Conservation (phyloP, 2,888 invertebrate genomes). For the Scaptodrosophila latifasciaeformis region DNA sequence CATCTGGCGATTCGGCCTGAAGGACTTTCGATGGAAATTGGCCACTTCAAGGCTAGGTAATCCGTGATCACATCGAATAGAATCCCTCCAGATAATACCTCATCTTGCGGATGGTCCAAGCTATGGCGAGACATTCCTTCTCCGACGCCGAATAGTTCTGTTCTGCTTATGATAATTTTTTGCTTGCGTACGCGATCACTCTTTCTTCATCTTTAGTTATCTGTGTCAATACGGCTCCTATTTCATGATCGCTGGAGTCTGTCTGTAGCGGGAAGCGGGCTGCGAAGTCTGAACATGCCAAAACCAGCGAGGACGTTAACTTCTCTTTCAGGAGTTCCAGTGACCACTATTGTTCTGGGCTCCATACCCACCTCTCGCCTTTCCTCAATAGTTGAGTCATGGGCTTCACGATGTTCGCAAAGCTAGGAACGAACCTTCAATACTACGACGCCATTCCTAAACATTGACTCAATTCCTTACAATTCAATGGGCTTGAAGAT, state of each 20-base stretch:
- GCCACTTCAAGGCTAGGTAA: background rate
- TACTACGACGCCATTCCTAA: too few relatives aligned
- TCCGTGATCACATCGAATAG: background rate
- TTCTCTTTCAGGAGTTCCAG: background rate
- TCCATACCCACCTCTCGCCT: too few relatives aligned
- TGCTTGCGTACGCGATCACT: background rate
- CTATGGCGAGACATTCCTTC: background rate
- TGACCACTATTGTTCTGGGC: too few relatives aligned
- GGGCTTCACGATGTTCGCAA: too few relatives aligned
- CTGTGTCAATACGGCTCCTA: background rate
- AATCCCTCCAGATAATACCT: background rate
- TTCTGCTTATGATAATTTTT: background rate
- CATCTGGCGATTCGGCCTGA: background rate
- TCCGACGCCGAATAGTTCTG: background rate
- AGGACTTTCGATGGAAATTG: background rate
- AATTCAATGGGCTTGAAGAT: too few relatives aligned
- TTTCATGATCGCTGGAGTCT: background rate
- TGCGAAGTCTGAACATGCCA: background rate
- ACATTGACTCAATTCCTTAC: too few relatives aligned
- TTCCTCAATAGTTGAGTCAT: too few relatives aligned
- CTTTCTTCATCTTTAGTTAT: background rate
- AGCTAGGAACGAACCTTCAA: too few relatives aligned
- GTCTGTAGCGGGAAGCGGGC: background rate
- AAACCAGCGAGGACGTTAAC: background rate
- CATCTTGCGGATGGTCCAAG: background rate